Evolutionary conservation across 2,797 vertebrate species (phyloP), one percentile per base, ranked within the genome.

Genomic region (Sebastiscus albofasciatus): DNA sequence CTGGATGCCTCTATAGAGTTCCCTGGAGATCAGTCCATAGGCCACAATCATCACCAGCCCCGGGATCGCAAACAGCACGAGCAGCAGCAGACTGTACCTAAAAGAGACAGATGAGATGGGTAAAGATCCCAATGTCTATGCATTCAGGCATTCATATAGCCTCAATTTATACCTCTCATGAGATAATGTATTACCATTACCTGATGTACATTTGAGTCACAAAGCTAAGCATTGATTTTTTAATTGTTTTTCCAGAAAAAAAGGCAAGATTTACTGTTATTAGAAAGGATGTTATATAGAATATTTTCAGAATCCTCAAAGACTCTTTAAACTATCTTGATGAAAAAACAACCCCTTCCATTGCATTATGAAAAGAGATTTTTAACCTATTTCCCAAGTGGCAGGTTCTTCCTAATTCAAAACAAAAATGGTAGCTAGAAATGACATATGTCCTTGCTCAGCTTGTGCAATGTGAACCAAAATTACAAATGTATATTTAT

Each of bases 21-120:
- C 98, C 0, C 97, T 95, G 80, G 98, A 99, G 93, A 99, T 99
- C 20, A 99, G 96, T 22, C 98, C 98, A 0, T 99, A 99, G 2
- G 98, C 97, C 74, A 97, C 95, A 0, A 95, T 96, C 97, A 99
- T 99, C 86, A 99, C 97, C 87, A 98, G 92, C 0, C 98, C 98
- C 0, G 98, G 98, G 80, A 99, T 91, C n/a, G 98, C 97, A 85
- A 99, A 99, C 60, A 99, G 94, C 42, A 97, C 78, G 34, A 97
- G 94, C 26, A 99, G 95, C 58, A 99, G 95, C 85, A 99, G 86
- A 20, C 98, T 93, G 1, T 96, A 98, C 98, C 98, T 99, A 85
- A 42, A 79, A 82, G 84, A 79, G 26, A 83, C 31, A 80, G 2
- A 52, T 3, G 46, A 34, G 3, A 79, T 14, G 54, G 6, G 11